Conservation (phyloP, 2,113 vertebrate genomes). For the Puffinus mauretanicus region DNA sequence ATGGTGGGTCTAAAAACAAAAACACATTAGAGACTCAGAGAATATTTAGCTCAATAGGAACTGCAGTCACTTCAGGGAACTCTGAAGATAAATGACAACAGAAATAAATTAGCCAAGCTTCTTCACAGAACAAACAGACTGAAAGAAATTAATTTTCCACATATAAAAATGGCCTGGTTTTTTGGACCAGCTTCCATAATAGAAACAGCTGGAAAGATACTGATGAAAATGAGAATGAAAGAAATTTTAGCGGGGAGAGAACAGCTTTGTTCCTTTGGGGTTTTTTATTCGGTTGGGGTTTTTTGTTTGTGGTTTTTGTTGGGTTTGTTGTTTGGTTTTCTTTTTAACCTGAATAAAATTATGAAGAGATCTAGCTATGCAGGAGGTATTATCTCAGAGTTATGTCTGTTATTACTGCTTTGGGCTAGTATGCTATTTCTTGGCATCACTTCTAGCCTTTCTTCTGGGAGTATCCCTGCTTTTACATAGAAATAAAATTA, state of each 20-base stretch:
- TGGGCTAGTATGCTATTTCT: background rate
- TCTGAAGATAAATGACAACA: background rate
- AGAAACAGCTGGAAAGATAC: background rate
- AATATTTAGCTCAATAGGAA: background rate
- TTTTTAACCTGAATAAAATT: background rate
- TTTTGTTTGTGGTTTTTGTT: background rate
- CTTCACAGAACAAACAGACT: background rate
- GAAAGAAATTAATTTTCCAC: background rate
- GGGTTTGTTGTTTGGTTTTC: background rate
- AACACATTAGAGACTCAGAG: background rate
- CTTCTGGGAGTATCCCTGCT: background rate
- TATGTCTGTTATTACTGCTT: background rate
- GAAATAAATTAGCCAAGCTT: background rate
- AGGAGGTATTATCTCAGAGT: background rate
- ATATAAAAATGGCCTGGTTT: background rate
- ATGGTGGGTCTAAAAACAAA: background rate
- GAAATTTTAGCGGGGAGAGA: background rate
- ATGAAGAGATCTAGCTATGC: background rate
- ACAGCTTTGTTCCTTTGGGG: background rate
- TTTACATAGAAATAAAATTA: background rate
- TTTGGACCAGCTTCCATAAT: background rate
- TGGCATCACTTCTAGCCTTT: background rate
- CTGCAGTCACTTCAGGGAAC: background rate
- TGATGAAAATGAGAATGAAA: background rate
- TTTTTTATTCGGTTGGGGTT: background rate